Evolutionary conservation across 2,888 invertebrate genomes (phyloP).

Genomic region (Vandiemenella viatica): DNA sequence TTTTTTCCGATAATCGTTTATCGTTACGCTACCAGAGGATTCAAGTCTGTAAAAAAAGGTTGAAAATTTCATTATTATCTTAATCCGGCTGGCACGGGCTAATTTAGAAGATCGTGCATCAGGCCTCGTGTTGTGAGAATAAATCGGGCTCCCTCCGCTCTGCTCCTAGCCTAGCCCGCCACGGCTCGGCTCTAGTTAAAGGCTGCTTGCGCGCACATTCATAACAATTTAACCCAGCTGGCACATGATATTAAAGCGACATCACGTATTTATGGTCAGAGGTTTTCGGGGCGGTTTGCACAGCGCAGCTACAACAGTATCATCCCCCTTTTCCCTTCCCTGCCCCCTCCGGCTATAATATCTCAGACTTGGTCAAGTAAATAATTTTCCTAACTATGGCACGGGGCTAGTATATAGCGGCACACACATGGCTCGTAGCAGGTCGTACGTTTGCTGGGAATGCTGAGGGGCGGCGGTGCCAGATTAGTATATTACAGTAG

Average conservation of each 20-base stretch:
- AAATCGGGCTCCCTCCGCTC: constrained; percentile 13
- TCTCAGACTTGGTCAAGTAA: constrained; percentile 16
- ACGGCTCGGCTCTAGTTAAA: too few relatives aligned
- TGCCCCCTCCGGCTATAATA: constrained; percentile 6
- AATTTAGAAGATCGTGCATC: neutral
- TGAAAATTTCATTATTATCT: neutral
- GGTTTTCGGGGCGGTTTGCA: constrained; percentile 14
- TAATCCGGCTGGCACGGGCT: neutral
- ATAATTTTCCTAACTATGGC: constrained; percentile 15
- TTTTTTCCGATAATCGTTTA: too few relatives aligned
- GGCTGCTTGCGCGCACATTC: constrained; percentile 25
- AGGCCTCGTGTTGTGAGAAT: constrained; percentile 4
- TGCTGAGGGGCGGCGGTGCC: constrained; percentile 4
- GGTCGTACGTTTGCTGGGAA: constrained; percentile 8
- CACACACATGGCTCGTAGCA: constrained; percentile 8
- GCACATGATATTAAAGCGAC: constrained; percentile 33
- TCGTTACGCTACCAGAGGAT: too few relatives aligned
- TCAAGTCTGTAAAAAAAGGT: too few relatives aligned
- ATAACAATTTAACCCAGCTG: constrained; percentile 35
- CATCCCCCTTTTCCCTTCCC: too few relatives aligned
- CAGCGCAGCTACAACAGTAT: too few relatives aligned
- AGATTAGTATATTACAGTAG: constrained; percentile 15
- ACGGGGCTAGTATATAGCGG: constrained; percentile 1
- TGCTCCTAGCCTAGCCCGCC: too few relatives aligned
- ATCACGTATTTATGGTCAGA: constrained; percentile 33